These are phyloP conservation scores for Sterna hirundo DNA, from an alignment of 2,113 vertebrate species.

Conservation along the genomic window DNA sequence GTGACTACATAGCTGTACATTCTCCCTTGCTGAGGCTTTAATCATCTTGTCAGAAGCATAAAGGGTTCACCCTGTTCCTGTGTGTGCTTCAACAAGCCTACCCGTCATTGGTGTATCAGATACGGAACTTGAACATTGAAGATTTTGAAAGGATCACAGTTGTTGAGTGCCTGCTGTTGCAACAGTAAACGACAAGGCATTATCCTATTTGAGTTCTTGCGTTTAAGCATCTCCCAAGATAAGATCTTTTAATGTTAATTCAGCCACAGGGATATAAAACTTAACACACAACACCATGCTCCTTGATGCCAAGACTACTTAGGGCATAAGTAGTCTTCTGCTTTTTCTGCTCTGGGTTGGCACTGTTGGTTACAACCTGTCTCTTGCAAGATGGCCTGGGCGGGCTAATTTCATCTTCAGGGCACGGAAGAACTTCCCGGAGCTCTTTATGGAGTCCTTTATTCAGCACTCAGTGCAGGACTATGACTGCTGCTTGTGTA, in stretches of 20 bases:
- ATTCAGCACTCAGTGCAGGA: neutral
- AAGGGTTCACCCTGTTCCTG: neutral
- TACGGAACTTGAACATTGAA: neutral
- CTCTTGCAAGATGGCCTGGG: neutral
- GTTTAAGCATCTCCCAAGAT: neutral
- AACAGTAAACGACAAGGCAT: neutral
- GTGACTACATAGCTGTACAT: neutral
- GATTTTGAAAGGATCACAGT: neutral
- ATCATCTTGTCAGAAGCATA: neutral
- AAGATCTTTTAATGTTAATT: neutral
- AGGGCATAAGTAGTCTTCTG: neutral
- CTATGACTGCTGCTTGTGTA: neutral
- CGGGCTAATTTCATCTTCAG: neutral
- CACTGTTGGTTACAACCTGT: neutral
- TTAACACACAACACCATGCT: neutral
- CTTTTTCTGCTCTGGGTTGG: neutral
- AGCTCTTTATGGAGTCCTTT: neutral
- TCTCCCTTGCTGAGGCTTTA: neutral
- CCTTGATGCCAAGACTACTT: neutral
- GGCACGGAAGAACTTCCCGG: neutral
- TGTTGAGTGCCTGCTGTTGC: neutral
- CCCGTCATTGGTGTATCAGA: neutral
- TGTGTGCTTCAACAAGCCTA: neutral
- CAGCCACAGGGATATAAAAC: neutral
- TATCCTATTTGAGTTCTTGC: neutral